phyloP scores from a whole-genome alignment of 2,888 invertebrate species.

The Chrysopilus asiliformis region DNA sequence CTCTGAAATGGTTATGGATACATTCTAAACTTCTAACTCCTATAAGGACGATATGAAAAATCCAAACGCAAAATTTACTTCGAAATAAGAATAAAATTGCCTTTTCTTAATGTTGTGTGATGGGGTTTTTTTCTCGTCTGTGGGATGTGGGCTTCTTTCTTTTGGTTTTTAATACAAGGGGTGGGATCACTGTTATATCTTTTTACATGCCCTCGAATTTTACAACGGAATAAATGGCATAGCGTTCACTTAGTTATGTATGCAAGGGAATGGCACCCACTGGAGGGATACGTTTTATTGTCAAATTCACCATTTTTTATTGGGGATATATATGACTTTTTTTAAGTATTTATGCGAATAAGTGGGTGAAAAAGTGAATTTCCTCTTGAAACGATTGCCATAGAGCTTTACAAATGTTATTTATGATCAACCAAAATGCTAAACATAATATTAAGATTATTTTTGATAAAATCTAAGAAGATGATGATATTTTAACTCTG shows the following conservation, averaged over 20 bases:
- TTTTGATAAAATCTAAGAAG: too few relatives aligned
- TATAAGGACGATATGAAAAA: slow-evolving; percentile 3
- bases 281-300: slow-evolving; percentile 15
- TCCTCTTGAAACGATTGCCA: slow-evolving; percentile 8
- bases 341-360: slow-evolving; percentile 10
- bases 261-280: neutral
- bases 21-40: slow-evolving; percentile 3
- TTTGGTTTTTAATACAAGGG: too few relatives aligned
- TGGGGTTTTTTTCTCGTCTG: slow-evolving; percentile 5
- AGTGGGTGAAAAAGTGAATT: slow-evolving; percentile 5
- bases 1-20: slow-evolving; percentile 4
- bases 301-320: slow-evolving; percentile 17
- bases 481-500: too few relatives aligned
- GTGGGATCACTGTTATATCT: too few relatives aligned
- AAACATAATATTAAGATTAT: too few relatives aligned
- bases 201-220: too few relatives aligned
- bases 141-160: slow-evolving; percentile 2
- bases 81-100: slow-evolving; percentile 12
- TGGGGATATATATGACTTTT: slow-evolving; percentile 13
- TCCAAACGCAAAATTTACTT: slow-evolving; percentile 9
- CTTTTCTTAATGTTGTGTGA: slow-evolving; percentile 9
- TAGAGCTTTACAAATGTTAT: slow-evolving; percentile 5
- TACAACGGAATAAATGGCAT: too few relatives aligned
- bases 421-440: too few relatives aligned
- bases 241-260: too few relatives aligned